A percentile compares a stretch with the other conserved stretches of the same genome.
These are phyloP conservation scores for Chrysolina americana DNA, from an alignment of 2,888 invertebrate species.

Conservation along the genomic window DNA sequence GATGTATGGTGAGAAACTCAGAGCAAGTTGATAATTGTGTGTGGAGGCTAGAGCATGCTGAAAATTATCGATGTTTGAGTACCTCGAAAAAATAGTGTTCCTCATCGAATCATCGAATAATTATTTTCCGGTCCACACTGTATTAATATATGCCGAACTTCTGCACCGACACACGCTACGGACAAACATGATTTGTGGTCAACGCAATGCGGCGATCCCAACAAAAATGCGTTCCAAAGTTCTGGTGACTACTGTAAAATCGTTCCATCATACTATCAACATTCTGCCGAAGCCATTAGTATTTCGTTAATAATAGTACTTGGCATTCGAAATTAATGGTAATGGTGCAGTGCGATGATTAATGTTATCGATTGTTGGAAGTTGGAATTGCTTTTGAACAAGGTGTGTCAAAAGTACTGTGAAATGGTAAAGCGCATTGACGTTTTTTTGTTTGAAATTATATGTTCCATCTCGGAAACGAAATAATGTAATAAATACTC, in stretches of 20 bases:
- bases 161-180: background rate
- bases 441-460: no score
- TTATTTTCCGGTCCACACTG: no score
- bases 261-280: background rate
- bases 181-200: background rate
- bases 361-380: background rate
- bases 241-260: background rate
- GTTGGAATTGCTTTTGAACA: background rate
- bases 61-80: no score
- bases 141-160: no score
- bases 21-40: no score
- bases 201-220: background rate
- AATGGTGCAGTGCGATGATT: background rate
- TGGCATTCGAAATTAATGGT: background rate
- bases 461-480: no score
- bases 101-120: no score
- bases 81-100: no score
- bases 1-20: no score
- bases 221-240: background rate
- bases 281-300: background rate
- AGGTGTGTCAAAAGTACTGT: background rate
- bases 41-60: no score
- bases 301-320: slow-evolving; percentile 6
- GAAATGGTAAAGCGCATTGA: no score
- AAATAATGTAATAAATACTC: no score